Evolutionary conservation across 2,797 vertebrate species (phyloP).

Genomic region (Hydrocynus forskahlii): DNA sequence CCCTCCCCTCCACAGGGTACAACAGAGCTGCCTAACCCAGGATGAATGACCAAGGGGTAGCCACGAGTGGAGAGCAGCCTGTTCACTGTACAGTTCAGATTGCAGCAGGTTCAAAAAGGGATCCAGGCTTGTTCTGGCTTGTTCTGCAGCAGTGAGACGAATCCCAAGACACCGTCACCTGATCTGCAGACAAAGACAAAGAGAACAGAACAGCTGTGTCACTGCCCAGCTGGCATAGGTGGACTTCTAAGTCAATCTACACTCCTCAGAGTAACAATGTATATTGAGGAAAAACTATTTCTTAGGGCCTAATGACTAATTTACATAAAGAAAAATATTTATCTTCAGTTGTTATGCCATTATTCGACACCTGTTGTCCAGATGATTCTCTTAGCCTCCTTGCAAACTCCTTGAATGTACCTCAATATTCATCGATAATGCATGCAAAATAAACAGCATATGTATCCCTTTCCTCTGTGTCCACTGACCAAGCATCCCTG

Average conservation of each 20-base stretch:
- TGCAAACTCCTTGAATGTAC: constrained; percentile 39
- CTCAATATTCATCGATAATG: constrained; percentile 49
- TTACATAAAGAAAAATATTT: not conserved
- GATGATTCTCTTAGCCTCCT: constrained; percentile 37
- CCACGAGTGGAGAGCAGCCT: constrained; percentile 51
- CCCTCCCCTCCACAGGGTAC: constrained; percentile 76
- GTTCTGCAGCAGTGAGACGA: constrained; percentile 42
- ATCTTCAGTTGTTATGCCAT: not conserved
- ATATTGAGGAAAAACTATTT: not conserved
- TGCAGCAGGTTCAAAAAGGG: constrained; percentile 37
- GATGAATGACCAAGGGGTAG: constrained; percentile 62
- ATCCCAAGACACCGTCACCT: constrained; percentile 56
- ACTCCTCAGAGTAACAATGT: not conserved
- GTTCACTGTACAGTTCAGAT: constrained; percentile 30
- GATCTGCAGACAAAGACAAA: constrained; percentile 68
- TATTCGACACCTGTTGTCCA: not conserved
- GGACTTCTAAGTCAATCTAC: constrained; percentile 32
- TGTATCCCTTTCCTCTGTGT: constrained; percentile 27
- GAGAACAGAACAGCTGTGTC: constrained; percentile 50
- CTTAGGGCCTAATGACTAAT: not conserved
- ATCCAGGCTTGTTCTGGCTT: constrained; percentile 48
- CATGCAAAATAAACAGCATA: constrained; percentile 30
- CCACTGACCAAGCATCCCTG: constrained; percentile 10
- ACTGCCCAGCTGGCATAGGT: constrained; percentile 39
- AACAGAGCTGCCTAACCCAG: constrained; percentile 67